phyloP scores from a whole-genome alignment of 2,888 invertebrate genomes.

The Spisula subtruncata region DNA sequence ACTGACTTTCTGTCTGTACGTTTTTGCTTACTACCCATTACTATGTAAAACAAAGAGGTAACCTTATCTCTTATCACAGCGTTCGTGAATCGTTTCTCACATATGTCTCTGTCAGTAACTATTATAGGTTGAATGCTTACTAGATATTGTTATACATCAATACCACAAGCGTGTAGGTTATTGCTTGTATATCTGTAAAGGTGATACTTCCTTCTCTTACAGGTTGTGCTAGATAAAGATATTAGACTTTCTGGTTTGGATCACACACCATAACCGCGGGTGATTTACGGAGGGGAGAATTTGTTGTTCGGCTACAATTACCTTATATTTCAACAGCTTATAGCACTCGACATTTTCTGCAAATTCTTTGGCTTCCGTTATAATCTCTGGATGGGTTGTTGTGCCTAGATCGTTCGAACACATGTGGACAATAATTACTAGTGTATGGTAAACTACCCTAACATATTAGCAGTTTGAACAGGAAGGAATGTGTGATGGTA shows the following conservation, averaged over 20 bases:
- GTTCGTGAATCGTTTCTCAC: neutral
- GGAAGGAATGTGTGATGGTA: neutral
- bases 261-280: neutral
- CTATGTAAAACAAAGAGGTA: neutral
- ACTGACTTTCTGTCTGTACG: neutral
- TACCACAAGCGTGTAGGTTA: neutral
- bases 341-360: neutral
- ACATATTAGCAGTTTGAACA: neutral
- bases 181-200: neutral
- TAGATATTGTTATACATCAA: neutral
- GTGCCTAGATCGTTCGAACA: neutral
- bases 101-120: neutral
- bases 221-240: neutral
- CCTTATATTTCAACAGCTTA: neutral
- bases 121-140: neutral
- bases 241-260: neutral
- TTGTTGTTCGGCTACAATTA: neutral
- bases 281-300: neutral
- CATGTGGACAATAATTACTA: conserved; percentile 4
- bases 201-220: neutral
- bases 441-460: neutral
- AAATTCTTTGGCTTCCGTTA: neutral
- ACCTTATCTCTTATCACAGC: neutral
- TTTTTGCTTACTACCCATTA: neutral
- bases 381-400: neutral